phyloP scores from a whole-genome alignment of 2,113 vertebrate genomes.

The Chloebia gouldiae region DNA sequence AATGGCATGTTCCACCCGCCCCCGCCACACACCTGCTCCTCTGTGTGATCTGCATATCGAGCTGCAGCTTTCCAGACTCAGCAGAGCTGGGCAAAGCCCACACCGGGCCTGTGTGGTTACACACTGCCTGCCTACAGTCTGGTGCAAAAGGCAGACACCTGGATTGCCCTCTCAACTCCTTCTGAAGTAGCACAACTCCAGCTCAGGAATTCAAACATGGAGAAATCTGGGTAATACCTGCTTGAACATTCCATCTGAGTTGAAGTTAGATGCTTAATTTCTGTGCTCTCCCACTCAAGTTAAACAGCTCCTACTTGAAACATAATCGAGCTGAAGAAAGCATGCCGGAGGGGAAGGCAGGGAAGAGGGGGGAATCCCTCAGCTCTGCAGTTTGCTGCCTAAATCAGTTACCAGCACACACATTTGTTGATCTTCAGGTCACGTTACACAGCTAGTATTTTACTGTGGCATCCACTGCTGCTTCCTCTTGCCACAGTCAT shows the following conservation, averaged over 20 bases:
- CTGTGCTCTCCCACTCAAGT: not conserved
- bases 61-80: not conserved
- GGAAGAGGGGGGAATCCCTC: not conserved
- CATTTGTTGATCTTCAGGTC: not conserved
- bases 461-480: not conserved
- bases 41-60: not conserved
- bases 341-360: not conserved
- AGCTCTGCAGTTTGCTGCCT: not conserved
- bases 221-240: not conserved
- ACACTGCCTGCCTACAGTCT: not conserved
- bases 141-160: not conserved
- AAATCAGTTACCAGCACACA: not conserved
- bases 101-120: accelerated
- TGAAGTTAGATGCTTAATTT: not conserved
- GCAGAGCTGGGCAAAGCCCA: not conserved
- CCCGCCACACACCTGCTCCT: not conserved
- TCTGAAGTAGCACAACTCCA: not conserved
- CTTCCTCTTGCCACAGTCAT: not conserved
- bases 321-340: not conserved
- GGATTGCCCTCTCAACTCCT: not conserved
- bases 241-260: accelerated
- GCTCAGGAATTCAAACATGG: not conserved
- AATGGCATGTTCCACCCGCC: not conserved
- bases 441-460: not conserved
- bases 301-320: not conserved